Percentiles rank a stretch among this genome's conserved stretches.
Evolutionary conservation across 2,113 vertebrate genomes (phyloP).

Genomic region (Myxocyprinus asiaticus): DNA sequence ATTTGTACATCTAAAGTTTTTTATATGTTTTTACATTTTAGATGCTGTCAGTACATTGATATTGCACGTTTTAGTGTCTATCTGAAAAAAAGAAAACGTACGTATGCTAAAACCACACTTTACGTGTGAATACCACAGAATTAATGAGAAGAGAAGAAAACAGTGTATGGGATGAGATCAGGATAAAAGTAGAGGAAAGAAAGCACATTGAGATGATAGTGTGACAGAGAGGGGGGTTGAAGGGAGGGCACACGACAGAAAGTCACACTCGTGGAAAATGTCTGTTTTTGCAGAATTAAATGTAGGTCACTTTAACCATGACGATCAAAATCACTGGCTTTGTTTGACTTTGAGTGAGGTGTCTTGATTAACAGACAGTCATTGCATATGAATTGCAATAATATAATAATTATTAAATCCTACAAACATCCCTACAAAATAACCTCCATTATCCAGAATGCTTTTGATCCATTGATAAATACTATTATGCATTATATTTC

Average conservation of each 20-base stretch:
- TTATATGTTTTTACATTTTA: too few relatives aligned
- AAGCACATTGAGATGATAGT: background rate
- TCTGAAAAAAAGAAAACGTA: too few relatives aligned
- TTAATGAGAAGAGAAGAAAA: too few relatives aligned
- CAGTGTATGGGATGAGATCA: background rate
- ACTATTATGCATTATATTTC: background rate
- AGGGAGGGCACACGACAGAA: slow-evolving; percentile 1
- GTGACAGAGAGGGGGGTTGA: background rate
- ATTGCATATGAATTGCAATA: slow-evolving; percentile 10
- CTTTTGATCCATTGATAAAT: background rate
- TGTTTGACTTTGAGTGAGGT: slow-evolving; percentile 30
- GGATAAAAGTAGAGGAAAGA: background rate
- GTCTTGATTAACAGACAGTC: slow-evolving; percentile 1
- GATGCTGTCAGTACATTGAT: too few relatives aligned
- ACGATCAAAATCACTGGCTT: slow-evolving; percentile 13
- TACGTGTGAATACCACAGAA: too few relatives aligned
- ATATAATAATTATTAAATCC: slow-evolving; percentile 37
- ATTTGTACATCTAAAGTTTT: too few relatives aligned
- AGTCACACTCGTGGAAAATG: slow-evolving; percentile 2
- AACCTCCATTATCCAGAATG: too few relatives aligned
- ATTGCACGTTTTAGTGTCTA: too few relatives aligned
- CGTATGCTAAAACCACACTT: too few relatives aligned
- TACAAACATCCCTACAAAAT: background rate
- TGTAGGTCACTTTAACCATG: slow-evolving; percentile 5
- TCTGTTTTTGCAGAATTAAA: slow-evolving; percentile 18